Evolutionary conservation across 2,113 vertebrate genomes (phyloP), one percentile per base, ranked within the genome.

Genomic region (Oriolus oriolus): DNA sequence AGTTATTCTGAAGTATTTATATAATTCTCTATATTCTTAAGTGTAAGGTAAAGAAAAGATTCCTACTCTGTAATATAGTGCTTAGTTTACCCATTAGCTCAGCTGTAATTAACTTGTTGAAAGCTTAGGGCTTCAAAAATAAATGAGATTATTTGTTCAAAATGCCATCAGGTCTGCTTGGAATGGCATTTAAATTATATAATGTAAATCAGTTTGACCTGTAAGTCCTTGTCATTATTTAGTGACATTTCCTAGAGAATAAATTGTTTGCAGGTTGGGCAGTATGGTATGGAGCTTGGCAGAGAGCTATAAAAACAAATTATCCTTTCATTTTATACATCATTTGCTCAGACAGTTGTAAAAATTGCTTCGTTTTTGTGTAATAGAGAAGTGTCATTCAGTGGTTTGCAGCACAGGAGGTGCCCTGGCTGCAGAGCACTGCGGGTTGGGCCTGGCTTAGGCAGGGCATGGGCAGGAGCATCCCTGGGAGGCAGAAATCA

Each of bases 101-200:
- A 96, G 75, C 86, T 95, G 94, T 97, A 96, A 97, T 97, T 97
- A 97, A 97, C 97, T 97, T 96, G 94, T 89, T 93, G 96, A 96
- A 96, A 94, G 95, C 95, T 96, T 95, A 94, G 88, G 94, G 90
- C 89, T 93, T 97, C 92, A 95, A 96, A 98, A 98, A 97, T 98
- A 98, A 98, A 98, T 97, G 97, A 96, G 95, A 98, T 98, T 97
- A 97, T 97, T 98, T 98, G 98, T 98, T 98, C 93, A 97, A 97
- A 98, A 97, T 98, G 98, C 96, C 98, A 98, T 96, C 92, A 96
- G 96, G 97, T 95, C 97, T 96, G 92, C 97, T 96, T 94, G 89
- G 90, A 97, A 94, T 98, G 97, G 97, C 98, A 98, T 98, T 98
- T 98, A 98, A 98, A 98, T 98, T 97, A 97, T 93, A 96, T 97